Conservation (phyloP, 2,888 invertebrate species). For the Theretra japonica region DNA sequence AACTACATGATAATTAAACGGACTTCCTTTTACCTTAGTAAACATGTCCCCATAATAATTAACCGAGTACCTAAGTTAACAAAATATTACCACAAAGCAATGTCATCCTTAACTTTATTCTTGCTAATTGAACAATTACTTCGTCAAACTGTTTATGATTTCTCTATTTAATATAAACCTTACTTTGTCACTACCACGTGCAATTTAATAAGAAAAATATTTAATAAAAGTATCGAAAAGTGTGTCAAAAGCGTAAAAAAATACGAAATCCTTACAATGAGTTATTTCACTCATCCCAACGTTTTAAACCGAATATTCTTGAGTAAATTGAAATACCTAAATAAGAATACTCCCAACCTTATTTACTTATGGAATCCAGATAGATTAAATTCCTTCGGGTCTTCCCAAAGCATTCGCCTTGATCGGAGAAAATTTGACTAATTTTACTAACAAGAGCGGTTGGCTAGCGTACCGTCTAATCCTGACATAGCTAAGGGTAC, state of each 20-base stretch:
- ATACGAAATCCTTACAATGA: neutral
- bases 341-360: constrained; percentile 26
- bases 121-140: neutral
- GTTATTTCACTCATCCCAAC: neutral
- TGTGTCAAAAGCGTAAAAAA: neutral
- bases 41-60: too few species aligned
- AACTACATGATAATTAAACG: too few species aligned
- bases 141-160: too few species aligned
- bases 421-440: constrained; percentile 30
- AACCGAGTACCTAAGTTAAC: neutral
- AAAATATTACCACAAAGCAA: neutral
- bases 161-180: too few species aligned
- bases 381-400: constrained; percentile 27
- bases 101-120: neutral
- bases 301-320: constrained; percentile 11
- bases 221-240: too few species aligned
- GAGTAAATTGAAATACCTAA: constrained; percentile 28
- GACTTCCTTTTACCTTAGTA: too few species aligned
- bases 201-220: too few species aligned
- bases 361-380: constrained; percentile 25
- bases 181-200: too few species aligned
- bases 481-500: constrained; percentile 22
- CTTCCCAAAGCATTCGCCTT: constrained; percentile 28
- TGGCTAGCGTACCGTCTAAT: constrained; percentile 12
- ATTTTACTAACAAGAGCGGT: constrained; percentile 29